Evolutionary conservation across 2,113 vertebrate species (phyloP), one percentile per base, ranked within the genome.

Genomic region (Penelope pileata): DNA sequence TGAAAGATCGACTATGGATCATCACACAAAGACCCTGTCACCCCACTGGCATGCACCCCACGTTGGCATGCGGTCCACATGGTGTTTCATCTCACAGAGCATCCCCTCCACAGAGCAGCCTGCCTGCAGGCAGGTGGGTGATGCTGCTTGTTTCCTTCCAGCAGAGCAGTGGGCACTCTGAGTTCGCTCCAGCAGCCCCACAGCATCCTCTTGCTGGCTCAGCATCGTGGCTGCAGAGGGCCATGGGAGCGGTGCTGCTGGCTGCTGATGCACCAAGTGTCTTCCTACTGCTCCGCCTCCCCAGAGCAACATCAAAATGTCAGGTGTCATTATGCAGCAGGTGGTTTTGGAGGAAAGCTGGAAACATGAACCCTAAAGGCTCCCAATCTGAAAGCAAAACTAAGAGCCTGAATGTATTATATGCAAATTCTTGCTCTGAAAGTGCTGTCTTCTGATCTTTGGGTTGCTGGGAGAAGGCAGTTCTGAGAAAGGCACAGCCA

Each of bases 301-400:
- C 68, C 2, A 0, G 30, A 47, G 80, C 80, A 85, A 83, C 7
- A 12, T 62, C 58, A 83, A 83, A 88, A 90, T 69, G 50, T 91
- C 88, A 86, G 23, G 42, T 88, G 92, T 83, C 56, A 81, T 81
- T 93, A 67, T 62, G 43, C 34, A 67, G 12, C 63, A 72, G 67
- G 47, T 75, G 42, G 24, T 72, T 59, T 81, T 45, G 60, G 73
- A 88, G 56, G 66, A 82, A 86, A 78, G 83, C 32, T 63, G 59
- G 81, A 50, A 96, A 93, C 45, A 59, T 16, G 18, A 80, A 32
- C 26, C 47, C 79, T 69, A 58, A 69, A 90, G 83, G 36, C 79
- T 86, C 27, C 40, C 22, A 73, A 2, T 34, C 24, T 53, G 36
- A 59, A 90, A 32, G 11, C 66, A 51, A 86, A 74, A 53, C 42